Evolutionary conservation across 1,140 invertebrate species (phyloP), one percentile per base, ranked within the genome.

Genomic region (Trichonephila inaurata): DNA sequence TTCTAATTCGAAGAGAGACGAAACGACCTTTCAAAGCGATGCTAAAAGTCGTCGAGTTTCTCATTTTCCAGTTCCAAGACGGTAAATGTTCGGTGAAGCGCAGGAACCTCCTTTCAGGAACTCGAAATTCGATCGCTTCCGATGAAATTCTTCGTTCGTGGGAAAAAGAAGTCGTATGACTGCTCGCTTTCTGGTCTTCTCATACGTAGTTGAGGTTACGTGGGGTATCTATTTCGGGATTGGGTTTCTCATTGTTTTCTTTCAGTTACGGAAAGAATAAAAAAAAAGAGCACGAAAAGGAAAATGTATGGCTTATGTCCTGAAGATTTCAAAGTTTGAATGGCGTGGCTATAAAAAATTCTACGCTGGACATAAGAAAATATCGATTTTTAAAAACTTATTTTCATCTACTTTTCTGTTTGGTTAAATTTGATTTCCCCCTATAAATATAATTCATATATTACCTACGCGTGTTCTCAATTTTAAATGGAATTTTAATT

Each of bases 41-140:
- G 69, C 69, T 72, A 72, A 72, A 72, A 72, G 69, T 72, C 69
- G 69, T 72, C 10, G 69, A 85, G 58, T 85, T 85, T 85, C 82
- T 85, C 82, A 85, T 85, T 85, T 85, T 85, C 58, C 82, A 51
- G 82, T 72, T 33, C 69, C 28, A 24, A 72, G 69, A 28, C 69
- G n/a, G 69, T 72, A 24, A 33, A 72, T 72, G 69, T 16, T 72
- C 69, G 69, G n/a, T 72, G 69, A 72, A 28, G 69, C 69, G 69
- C 28, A 24, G 69, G n/a, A 58, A 83, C 44, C 81, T 21, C 81
- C 24, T 83, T 58, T 44, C 40, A 85, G 85, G 85, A 87, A 58
- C 61, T 87, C 60, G 85, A 87, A 87, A 87, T 87, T 87, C 85
- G 85, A 87, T 87, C 60, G 18, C 60, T 87, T 87, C 85, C 85